phyloP scores from a whole-genome alignment of 2,888 invertebrate genomes.

The Torymus texanus region DNA sequence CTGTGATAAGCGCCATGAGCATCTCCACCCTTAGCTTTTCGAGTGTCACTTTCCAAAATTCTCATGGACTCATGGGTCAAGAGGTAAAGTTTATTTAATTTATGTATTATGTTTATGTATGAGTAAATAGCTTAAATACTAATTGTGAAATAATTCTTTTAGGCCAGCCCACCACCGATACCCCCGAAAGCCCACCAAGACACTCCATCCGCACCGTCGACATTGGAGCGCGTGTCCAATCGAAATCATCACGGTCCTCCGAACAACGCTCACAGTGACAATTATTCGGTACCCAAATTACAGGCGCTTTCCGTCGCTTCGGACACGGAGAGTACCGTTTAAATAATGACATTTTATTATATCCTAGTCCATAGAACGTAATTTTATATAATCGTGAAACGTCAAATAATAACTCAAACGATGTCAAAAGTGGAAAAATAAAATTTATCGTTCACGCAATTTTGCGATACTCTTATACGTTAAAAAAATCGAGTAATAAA shows the following conservation, averaged over 20 bases:
- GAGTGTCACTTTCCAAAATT: conserved; percentile 68
- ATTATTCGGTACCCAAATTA: conserved; percentile 73
- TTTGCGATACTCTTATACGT: too few relatives aligned
- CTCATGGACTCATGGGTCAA: conserved; percentile 66
- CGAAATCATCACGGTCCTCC: conserved; percentile 56
- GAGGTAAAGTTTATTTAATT: conserved; percentile 63
- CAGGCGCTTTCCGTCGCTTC: conserved; percentile 70
- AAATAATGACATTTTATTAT: conserved; percentile 61
- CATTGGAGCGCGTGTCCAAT: conserved; percentile 68
- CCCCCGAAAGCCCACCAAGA: conserved; percentile 74
- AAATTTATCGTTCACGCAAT: too few relatives aligned
- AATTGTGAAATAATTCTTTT: conserved; percentile 42
- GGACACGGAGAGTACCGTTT: conserved; percentile 72
- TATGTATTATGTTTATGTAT: too few relatives aligned
- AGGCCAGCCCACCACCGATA: conserved; percentile 73
- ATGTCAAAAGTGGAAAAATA: background rate
- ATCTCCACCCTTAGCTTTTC: conserved; percentile 68
- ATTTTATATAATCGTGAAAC: conserved; percentile 42
- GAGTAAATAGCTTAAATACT: too few relatives aligned
- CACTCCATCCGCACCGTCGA: conserved; percentile 72
- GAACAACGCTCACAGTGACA: conserved; percentile 68
- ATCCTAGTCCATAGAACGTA: conserved; percentile 53
- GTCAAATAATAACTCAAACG: background rate
- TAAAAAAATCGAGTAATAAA: too few relatives aligned
- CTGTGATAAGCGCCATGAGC: conserved; percentile 70